Percentiles rank a stretch among this genome's conserved stretches.
These are phyloP conservation scores for Siniperca chuatsi DNA, from an alignment of 2,113 vertebrate species.

Conservation along the genomic window DNA sequence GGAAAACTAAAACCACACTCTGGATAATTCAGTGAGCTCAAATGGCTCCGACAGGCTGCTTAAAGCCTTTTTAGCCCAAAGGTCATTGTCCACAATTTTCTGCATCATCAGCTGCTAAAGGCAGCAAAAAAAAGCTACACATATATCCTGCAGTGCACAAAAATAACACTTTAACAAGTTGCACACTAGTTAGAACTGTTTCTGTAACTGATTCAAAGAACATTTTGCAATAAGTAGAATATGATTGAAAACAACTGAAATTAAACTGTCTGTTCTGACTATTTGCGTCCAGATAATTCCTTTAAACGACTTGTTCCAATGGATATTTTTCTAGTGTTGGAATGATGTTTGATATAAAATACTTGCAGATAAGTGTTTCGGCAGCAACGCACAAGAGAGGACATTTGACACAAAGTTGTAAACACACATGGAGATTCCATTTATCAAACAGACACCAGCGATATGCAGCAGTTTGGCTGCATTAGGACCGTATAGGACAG, in stretches of 20 bases:
- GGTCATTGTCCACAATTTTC: conserved; percentile 55
- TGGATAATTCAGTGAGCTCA: conserved; percentile 48
- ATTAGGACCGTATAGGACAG: neutral
- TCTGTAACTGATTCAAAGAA: neutral
- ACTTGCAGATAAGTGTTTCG: conserved; percentile 23
- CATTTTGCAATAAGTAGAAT: neutral
- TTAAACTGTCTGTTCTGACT: conserved; percentile 14
- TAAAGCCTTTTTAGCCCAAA: conserved; percentile 50
- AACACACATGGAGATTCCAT: conserved; percentile 28
- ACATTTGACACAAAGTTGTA: conserved; percentile 33
- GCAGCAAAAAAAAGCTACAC: neutral
- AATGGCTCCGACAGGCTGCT: conserved; percentile 52
- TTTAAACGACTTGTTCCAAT: neutral
- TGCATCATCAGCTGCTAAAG: conserved; percentile 51
- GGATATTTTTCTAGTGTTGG: conserved; percentile 2
- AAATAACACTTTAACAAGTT: neutral
- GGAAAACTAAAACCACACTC: conserved; percentile 18
- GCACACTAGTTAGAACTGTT: neutral
- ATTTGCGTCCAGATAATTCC: neutral
- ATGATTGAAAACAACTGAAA: conserved; percentile 23
- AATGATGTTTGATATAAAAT: conserved; percentile 23
- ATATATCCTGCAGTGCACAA: neutral
- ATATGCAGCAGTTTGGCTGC: conserved; percentile 6
- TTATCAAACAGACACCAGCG: conserved; percentile 20
- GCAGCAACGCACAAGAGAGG: conserved; percentile 5